Evolutionary conservation across 1,140 invertebrate species (phyloP), one percentile per base, ranked within the genome.

Genomic region (Leptopilina boulardi): DNA sequence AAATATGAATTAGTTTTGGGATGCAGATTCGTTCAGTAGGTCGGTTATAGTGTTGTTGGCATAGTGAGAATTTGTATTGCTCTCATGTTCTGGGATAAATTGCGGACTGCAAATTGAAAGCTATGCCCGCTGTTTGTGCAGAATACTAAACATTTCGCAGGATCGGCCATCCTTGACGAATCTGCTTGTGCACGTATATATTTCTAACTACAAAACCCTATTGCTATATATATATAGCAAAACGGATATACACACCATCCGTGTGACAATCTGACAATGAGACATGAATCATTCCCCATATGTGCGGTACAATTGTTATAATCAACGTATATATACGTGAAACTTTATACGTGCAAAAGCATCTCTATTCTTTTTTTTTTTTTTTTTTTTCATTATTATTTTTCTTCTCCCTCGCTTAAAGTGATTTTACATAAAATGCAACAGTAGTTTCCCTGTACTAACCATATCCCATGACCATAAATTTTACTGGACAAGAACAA

Each of bases 61-160:
- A 30, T 56, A 71, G 72, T 70, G 71, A 51, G 75, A 75, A 71
- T 81, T 79, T 78, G 75, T 77, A 75, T 79, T 71, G 77, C 77
- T 77, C 72, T 34, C 30, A 41, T 47, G 72, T 70, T 70, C 77
- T 74, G 79, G 78, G 82, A 85, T 87, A 88, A 88, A 89, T 89
- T 85, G 85, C 84, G 78, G 77, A 79, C 84, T 81, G 83, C 85
- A 89, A 88, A 89, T 88, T 89, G 87, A 86, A 89, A 89, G 87
- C 86, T 79, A 59, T 77, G 81, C 74, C n/a, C 54, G 73, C 66
- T 73, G 73, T 79, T 84, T 78, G 82, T 78, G 71, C 85, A 83
- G 88, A 89, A 89, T 90, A 89, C 88, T 89, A 87, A 90, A 66
- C 59, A 66, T 66, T 66, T 66, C 59, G 59, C 59, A 66, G 59